Evolutionary conservation across 2,888 invertebrate genomes (phyloP), one percentile per base, ranked within the genome.

Genomic region (Mimas tiliae): DNA sequence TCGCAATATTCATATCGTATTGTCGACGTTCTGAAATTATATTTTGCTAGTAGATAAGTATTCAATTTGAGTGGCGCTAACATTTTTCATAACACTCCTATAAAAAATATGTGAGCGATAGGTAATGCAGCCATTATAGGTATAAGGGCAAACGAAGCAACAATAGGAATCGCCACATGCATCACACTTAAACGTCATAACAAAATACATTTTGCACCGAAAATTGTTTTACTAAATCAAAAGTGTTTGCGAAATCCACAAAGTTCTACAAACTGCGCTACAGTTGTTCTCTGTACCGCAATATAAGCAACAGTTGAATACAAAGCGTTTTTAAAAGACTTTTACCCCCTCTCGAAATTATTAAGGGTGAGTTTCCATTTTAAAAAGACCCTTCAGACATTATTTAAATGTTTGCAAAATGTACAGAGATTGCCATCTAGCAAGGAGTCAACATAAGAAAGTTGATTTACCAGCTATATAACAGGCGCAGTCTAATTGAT

Each of bases 401-500:
- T 63, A 63, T 66, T 47, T 53, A 65, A 11, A 34, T 55, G 9
- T 27, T 51, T n/a, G n/a, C 42, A 19, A 27, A 38, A 51, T 58
- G 12, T 42, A 58, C 19, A 16, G 14, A 58, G 58, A 58, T 58
- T 42, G 19, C 38, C 38, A 58, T 58, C 58, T 38, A 42, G 38
- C 19, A 16, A 58, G 58, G 38, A 58, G 38, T 58, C 58, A 38
- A 42, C 19, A 19, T 42, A 58, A 1, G 70, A 72, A 73, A 72
- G 69, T 70, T 71, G 68, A 69, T 58, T 58, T 58, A 42, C 38
- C 19, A 58, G 19, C 58, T 58, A 55, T 55, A 67, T 27, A 68
- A 69, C 74, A 72, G 68, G 74, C 71, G 73, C 70, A 71, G 77
- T 73, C 76, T 86, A 85, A 87, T 87, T 88, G 85, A 86, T 86